These are phyloP conservation scores for Andrena camellia DNA, from an alignment of 2,888 invertebrate species.

Conservation along the genomic window DNA sequence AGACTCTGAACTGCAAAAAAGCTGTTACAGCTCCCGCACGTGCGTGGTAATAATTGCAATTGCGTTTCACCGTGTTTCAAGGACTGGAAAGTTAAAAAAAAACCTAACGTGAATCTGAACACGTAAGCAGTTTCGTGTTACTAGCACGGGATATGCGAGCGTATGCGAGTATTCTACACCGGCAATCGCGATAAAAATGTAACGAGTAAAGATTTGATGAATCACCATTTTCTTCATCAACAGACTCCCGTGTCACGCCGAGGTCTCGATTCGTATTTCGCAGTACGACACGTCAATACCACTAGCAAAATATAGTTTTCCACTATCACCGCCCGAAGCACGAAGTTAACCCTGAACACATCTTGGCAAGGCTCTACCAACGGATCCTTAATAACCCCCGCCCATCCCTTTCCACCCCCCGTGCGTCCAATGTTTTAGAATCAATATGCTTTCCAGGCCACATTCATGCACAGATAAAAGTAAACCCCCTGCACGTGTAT, in stretches of 20 bases:
- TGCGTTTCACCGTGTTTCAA: conserved; percentile 25
- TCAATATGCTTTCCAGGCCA: background rate
- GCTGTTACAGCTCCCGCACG: background rate
- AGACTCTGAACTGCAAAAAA: background rate
- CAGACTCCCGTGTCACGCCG: background rate
- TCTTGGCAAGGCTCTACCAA: background rate
- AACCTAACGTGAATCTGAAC: conserved; percentile 12
- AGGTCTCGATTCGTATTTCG: background rate
- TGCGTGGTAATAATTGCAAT: conserved; percentile 47
- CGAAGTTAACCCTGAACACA: background rate
- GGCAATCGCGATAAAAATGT: background rate
- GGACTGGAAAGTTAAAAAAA: conserved; percentile 35
- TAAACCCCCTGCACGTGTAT: background rate
- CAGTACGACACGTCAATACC: background rate
- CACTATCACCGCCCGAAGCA: background rate
- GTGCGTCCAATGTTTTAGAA: background rate
- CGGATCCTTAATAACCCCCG: background rate
- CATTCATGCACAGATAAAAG: background rate
- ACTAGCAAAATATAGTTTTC: too few relatives aligned
- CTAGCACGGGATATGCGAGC: background rate
- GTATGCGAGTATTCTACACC: background rate
- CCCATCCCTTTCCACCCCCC: background rate
- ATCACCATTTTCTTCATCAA: conserved; percentile 10
- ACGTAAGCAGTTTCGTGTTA: conserved; percentile 24
- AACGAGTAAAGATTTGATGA: conserved; percentile 2